A percentile compares a stretch with the other conserved stretches of the same genome.
phyloP scores from a whole-genome alignment of 2,888 invertebrate species.

The Oasisia sp. region DNA sequence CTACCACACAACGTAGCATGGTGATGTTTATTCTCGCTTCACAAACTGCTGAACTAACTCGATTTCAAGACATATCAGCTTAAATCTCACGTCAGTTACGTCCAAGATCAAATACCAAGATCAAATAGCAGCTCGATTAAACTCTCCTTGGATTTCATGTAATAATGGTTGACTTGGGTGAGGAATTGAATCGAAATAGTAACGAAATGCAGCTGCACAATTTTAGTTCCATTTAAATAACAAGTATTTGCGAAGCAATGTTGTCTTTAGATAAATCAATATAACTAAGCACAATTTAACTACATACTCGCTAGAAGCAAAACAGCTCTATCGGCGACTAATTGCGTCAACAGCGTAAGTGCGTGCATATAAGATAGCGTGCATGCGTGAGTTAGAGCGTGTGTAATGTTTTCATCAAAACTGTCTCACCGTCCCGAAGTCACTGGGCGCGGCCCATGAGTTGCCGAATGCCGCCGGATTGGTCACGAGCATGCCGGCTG shows the following conservation, averaged over 20 bases:
- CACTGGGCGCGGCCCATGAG: constrained; percentile 18
- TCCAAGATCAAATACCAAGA: no score
- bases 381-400: not conserved
- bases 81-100: no score
- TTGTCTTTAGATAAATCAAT: not conserved
- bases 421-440: not conserved
- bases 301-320: not conserved
- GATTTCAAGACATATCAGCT: no score
- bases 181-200: no score
- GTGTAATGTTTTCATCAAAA: not conserved
- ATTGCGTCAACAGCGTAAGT: not conserved
- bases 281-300: not conserved
- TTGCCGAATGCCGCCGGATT: constrained; percentile 25
- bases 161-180: no score
- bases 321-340: not conserved
- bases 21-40: no score
- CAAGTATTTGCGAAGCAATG: not conserved
- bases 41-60: no score
- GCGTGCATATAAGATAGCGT: no score
- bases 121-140: no score
- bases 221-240: not conserved
- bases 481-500: not conserved
- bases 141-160: no score
- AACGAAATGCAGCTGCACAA: not conserved
- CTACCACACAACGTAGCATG: no score